phyloP scores from a whole-genome alignment of 2,888 invertebrate genomes.

The Acholoe squamosa region DNA sequence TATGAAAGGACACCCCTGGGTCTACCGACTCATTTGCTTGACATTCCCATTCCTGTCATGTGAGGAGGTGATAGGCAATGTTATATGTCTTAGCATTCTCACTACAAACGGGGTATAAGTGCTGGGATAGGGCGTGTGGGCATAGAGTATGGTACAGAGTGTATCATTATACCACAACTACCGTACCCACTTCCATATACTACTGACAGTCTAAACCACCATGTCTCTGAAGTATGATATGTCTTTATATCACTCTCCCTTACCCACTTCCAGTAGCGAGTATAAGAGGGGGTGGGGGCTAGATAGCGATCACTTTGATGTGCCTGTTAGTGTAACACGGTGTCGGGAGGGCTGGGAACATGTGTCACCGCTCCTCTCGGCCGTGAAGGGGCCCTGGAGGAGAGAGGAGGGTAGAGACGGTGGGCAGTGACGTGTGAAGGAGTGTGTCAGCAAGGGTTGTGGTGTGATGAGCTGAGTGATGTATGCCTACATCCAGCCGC shows the following conservation, averaged over 20 bases:
- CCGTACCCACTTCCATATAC: background rate
- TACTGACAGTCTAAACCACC: background rate
- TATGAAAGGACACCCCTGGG: too few species aligned
- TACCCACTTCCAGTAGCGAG: background rate
- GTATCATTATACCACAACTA: too few species aligned
- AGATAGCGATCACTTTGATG: conserved; percentile 56
- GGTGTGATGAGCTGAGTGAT: conserved; percentile 1
- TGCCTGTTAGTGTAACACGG: conserved; percentile 48
- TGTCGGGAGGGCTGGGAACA: conserved; percentile 25
- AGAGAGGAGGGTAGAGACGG: background rate
- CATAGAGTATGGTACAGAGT: too few species aligned
- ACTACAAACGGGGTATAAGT: too few species aligned
- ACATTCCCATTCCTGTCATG: too few species aligned
- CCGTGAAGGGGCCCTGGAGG: conserved; percentile 40
- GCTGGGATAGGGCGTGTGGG: too few species aligned
- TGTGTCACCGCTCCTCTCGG: conserved; percentile 17
- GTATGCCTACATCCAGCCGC: background rate
- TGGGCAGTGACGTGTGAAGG: conserved; percentile 34
- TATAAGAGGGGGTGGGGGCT: background rate
- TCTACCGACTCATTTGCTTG: too few species aligned
- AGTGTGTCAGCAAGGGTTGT: background rate
- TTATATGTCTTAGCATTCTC: too few species aligned
- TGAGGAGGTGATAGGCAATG: too few species aligned
- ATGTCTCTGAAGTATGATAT: background rate
- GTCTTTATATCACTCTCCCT: conserved; percentile 21